Percentiles rank a stretch among this genome's conserved stretches.
Conservation (phyloP, 2,797 vertebrate genomes). For the Eupleurogrammus muticus region DNA sequence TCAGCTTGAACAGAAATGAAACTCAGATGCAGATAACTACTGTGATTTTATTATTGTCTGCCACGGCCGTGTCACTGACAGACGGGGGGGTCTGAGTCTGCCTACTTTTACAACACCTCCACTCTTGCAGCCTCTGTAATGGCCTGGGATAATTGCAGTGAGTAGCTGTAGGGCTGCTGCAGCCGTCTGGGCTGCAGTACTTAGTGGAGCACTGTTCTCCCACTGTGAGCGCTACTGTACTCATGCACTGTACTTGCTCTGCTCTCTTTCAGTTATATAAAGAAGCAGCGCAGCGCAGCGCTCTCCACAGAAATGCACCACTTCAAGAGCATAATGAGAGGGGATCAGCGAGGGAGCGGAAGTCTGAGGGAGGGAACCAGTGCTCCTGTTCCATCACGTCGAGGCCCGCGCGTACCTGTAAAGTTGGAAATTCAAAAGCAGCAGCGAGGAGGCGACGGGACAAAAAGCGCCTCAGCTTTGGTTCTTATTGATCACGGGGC, state of each 20-base stretch:
- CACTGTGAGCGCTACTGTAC: slow-evolving; percentile 66
- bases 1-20: slow-evolving; percentile 36
- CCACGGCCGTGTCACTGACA: slow-evolving; percentile 38
- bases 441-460: neutral
- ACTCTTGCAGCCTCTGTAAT: slow-evolving; percentile 43
- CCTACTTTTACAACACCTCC: slow-evolving; percentile 25
- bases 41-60: slow-evolving; percentile 4
- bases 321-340: slow-evolving; percentile 60
- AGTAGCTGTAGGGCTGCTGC: slow-evolving; percentile 50
- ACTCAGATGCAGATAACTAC: slow-evolving; percentile 17
- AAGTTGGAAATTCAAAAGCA: slow-evolving; percentile 30
- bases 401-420: slow-evolving; percentile 36
- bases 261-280: slow-evolving; percentile 71
- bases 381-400: slow-evolving; percentile 45
- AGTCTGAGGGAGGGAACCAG: slow-evolving; percentile 18
- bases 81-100: slow-evolving; percentile 26
- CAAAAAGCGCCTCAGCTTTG: neutral
- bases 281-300: slow-evolving; percentile 44
- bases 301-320: slow-evolving; percentile 52
- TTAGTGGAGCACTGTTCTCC: slow-evolving; percentile 61
- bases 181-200: slow-evolving; percentile 41
- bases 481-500: neutral
- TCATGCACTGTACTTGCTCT: slow-evolving; percentile 53
- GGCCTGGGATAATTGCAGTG: slow-evolving; percentile 61
- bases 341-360: slow-evolving; percentile 26